A percentile compares a stretch with the other conserved stretches of the same genome.
Evolutionary conservation across 2,888 invertebrate species (phyloP).

Genomic region (Drosophila atripex): DNA sequence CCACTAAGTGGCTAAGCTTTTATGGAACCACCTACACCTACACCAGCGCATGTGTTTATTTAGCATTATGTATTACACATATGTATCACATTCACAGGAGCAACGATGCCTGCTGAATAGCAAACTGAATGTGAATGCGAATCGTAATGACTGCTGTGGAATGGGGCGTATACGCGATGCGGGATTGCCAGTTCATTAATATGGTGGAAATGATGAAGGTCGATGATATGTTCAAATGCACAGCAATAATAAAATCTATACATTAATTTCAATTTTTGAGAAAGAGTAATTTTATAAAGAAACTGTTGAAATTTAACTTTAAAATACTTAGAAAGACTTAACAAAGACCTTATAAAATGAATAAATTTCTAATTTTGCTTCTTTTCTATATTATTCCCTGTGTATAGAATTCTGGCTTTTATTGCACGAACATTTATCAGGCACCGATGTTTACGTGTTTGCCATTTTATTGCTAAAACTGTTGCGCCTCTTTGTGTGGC

Average conservation of each 20-base stretch:
- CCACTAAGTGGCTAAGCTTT: slow-evolving; percentile 45
- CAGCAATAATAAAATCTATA: neutral
- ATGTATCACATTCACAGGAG: slow-evolving; percentile 23
- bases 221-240: slow-evolving; percentile 18
- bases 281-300: too few species aligned
- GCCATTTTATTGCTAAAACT: slow-evolving; percentile 73
- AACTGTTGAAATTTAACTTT: neutral
- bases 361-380: too few species aligned
- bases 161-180: slow-evolving; percentile 32
- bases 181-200: slow-evolving; percentile 46
- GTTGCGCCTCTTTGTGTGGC: slow-evolving; percentile 66
- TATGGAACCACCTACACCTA: slow-evolving; percentile 11
- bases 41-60: slow-evolving; percentile 18
- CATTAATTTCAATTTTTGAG: too few species aligned
- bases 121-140: slow-evolving; percentile 64
- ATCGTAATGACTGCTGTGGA: slow-evolving; percentile 66
- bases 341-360: too few species aligned
- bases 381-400: neutral
- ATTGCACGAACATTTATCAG: slow-evolving; percentile 69
- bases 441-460: slow-evolving; percentile 70
- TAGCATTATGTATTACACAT: slow-evolving; percentile 23
- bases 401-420: slow-evolving; percentile 16
- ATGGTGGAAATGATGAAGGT: slow-evolving; percentile 41
- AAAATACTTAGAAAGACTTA: too few species aligned
- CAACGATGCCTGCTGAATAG: slow-evolving; percentile 61